These are phyloP conservation scores for Thryonomys swinderianus DNA, from an alignment of 2,113 vertebrate species.

Conservation along the genomic window DNA sequence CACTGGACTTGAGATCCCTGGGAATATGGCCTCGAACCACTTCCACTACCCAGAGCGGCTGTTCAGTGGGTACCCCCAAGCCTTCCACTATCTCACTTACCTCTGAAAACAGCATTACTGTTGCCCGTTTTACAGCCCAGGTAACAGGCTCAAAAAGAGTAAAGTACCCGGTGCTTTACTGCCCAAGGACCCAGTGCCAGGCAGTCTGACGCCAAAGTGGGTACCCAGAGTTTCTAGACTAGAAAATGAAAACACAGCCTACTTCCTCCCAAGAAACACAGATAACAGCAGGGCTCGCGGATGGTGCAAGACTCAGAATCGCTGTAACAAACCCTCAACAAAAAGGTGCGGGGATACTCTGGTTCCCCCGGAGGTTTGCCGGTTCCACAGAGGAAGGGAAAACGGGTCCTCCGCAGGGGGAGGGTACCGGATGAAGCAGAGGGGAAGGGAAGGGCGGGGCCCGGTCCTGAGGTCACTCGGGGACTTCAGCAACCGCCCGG, in stretches of 20 bases:
- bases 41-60: neutral
- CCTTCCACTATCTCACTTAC: neutral
- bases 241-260: neutral
- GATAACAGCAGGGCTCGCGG: neutral
- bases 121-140: neutral
- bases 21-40: neutral
- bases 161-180: no score
- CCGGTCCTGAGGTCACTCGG: neutral
- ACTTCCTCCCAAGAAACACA: neutral
- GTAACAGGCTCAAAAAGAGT: slow-evolving; percentile 21
- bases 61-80: neutral
- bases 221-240: neutral
- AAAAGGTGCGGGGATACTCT: neutral
- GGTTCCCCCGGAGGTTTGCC: neutral
- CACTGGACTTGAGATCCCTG: no score
- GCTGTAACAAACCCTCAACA: neutral
- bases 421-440: neutral
- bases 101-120: neutral
- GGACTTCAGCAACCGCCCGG: neutral
- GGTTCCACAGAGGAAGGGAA: neutral
- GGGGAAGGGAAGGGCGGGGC: neutral
- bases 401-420: neutral
- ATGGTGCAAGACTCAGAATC: neutral
- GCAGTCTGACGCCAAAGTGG: neutral
- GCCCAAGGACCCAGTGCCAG: neutral